Base-by-base conservation (phyloP, 92 coral and sea anemone genomes). In the Virgularia gustaviana region DNA sequence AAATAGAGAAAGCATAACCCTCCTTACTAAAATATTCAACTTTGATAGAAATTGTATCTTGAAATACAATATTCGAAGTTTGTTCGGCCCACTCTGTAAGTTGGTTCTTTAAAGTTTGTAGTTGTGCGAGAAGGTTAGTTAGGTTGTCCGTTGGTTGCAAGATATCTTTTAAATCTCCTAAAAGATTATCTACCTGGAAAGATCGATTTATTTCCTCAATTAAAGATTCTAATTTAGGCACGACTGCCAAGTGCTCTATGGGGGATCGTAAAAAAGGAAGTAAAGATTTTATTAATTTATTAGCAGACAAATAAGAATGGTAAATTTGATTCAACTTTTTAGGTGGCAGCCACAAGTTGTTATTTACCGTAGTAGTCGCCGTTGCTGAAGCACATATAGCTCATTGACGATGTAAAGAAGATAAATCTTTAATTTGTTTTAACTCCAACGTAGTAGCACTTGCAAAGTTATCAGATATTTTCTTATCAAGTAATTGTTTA, bases 61-160 rank as follows among this genome's bases (percentile, higher is more conserved):
- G 75, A 68, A 68, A 68, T 68, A 68, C 75, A 68, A 68, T 68
- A 68, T 68, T 68, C 9, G 75, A 68, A 68, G 33, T 68, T 68
- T 68, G 75, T 68, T 68, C 75, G 75, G 75, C 75, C 75, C 75
- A 68, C 45, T 68, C 75, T 68, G 63, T 68, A 28, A 68, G 75
- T 68, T 68, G 75, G 75, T n/a, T 20, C 33, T 28, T 68, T 68
- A 68, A 68, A 68, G 62, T 68, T 68, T 68, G 75, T 68, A 15
- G 75, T 68, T 68, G 75, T 19, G 31, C 75, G 33, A 68, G 36
- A 47, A 68, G 19, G 45, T 68, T 68, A 68, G 75, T 68, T 68
- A 68, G 75, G 31, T 68, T 49, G 24, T 68, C 75, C 9, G 75
- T 68, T 68, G 75, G 75, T 68, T 68, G 75, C 35, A 68, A 68